Percentiles rank a stretch among this genome's conserved stretches.
Evolutionary conservation across 2,797 vertebrate genomes (phyloP).

Genomic region (Ptychobarbus kaznakovi): DNA sequence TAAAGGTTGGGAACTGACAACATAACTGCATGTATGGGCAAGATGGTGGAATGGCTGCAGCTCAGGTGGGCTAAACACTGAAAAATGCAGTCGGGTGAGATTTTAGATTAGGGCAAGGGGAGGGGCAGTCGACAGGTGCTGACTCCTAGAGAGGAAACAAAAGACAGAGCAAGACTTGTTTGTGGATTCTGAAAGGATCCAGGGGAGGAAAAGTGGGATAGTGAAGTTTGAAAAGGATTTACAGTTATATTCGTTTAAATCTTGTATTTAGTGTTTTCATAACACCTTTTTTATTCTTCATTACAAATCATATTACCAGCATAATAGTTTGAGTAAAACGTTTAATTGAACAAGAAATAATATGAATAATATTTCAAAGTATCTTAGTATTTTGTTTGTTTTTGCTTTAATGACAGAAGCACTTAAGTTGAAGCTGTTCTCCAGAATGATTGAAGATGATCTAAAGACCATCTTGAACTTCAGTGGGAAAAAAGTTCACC

Average conservation of each 20-base stretch:
- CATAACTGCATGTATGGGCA: slow-evolving; percentile 77
- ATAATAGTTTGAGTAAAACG: not conserved
- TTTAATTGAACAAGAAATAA: not conserved
- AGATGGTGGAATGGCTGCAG: slow-evolving; percentile 77
- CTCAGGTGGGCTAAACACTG: slow-evolving; percentile 76
- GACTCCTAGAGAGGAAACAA: slow-evolving; percentile 65
- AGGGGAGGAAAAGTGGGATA: slow-evolving; percentile 26
- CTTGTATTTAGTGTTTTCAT: not conserved
- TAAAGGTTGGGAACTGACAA: slow-evolving; percentile 69
- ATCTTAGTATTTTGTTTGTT: not conserved
- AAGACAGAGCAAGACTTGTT: slow-evolving; percentile 61
- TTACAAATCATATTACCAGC: not conserved
- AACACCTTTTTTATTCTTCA: not conserved
- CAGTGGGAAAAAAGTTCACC: not conserved
- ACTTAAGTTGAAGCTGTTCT: not conserved
- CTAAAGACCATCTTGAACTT: not conserved
- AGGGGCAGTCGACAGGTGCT: slow-evolving; percentile 67
- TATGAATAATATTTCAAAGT: not conserved
- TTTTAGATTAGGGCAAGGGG: slow-evolving; percentile 70
- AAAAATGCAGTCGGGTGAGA: slow-evolving; percentile 84
- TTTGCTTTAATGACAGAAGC: not conserved
- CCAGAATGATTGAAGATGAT: not conserved
- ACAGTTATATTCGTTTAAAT: not conserved
- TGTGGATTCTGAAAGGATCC: slow-evolving; percentile 42
- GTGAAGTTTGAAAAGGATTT: slow-evolving; percentile 22